Evolutionary conservation across 1,140 invertebrate species (phyloP).

Genomic region (Phymorhynchus buccinoides): DNA sequence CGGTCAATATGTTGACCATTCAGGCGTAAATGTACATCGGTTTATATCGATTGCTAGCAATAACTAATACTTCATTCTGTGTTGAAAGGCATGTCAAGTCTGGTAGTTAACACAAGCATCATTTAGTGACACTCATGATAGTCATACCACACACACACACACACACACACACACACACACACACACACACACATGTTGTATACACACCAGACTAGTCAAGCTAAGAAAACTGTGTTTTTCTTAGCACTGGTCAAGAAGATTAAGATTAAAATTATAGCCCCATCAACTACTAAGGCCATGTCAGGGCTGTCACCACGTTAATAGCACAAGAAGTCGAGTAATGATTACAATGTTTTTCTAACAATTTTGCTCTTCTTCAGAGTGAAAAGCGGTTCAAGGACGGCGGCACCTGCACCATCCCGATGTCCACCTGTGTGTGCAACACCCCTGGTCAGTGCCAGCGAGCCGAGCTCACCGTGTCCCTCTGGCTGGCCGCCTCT

Average conservation of each 20-base stretch:
- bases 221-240: background rate
- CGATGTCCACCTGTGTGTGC: constrained; percentile 22
- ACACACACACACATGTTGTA: background rate
- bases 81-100: too few species aligned
- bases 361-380: background rate
- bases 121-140: too few species aligned
- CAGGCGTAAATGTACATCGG: too few species aligned
- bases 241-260: background rate
- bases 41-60: too few species aligned
- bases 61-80: too few species aligned
- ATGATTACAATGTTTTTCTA: background rate
- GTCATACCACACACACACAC: background rate
- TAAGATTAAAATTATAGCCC: background rate
- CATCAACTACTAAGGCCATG: too few species aligned
- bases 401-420: constrained; percentile 27
- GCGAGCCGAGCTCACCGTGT: constrained; percentile 30
- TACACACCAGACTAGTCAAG: background rate
- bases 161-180: background rate
- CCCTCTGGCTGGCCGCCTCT: constrained; percentile 36
- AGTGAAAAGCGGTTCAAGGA: constrained; percentile 36
- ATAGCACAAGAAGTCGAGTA: background rate
- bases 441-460: constrained; percentile 21
- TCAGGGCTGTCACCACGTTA: too few species aligned
- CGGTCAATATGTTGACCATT: too few species aligned
- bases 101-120: too few species aligned